phyloP scores from a whole-genome alignment of 2,888 invertebrate species.

The Ecliptopera silaceata region DNA sequence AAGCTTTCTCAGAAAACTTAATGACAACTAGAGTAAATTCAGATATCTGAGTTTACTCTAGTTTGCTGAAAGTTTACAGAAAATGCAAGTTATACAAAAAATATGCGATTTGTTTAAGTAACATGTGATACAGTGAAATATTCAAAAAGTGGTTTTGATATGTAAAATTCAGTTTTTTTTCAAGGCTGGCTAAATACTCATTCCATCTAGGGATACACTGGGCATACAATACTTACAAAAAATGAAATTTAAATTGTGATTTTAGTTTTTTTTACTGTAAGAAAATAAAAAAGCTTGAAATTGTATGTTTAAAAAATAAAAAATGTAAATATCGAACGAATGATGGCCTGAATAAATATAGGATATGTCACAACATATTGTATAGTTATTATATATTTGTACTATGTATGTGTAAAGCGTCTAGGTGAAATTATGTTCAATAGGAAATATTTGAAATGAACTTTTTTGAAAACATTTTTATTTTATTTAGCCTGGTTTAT shows the following conservation, averaged over 20 bases:
- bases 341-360: constrained; percentile 67
- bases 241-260: constrained; percentile 39
- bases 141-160: no score
- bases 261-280: constrained; percentile 41
- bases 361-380: constrained; percentile 58
- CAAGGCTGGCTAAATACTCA: constrained; percentile 19
- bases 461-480: constrained; percentile 47
- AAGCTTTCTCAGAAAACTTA: no score
- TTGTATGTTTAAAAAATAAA: constrained; percentile 42
- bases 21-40: no score
- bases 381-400: constrained; percentile 62
- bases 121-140: no score
- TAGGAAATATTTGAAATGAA: constrained; percentile 56
- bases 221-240: constrained; percentile 66
- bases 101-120: no score
- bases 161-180: no score
- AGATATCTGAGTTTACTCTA: no score
- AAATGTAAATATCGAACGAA: constrained; percentile 74
- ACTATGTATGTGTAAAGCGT: constrained; percentile 66
- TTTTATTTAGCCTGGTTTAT: constrained; percentile 35
- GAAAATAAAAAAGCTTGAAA: constrained; percentile 47
- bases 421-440: constrained; percentile 68
- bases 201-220: constrained; percentile 43
- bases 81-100: no score
- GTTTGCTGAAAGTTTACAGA: no score